Evolutionary conservation across 2,888 invertebrate species (phyloP), one percentile per base, ranked within the genome.

Genomic region (Scaptomyza tumidula): DNA sequence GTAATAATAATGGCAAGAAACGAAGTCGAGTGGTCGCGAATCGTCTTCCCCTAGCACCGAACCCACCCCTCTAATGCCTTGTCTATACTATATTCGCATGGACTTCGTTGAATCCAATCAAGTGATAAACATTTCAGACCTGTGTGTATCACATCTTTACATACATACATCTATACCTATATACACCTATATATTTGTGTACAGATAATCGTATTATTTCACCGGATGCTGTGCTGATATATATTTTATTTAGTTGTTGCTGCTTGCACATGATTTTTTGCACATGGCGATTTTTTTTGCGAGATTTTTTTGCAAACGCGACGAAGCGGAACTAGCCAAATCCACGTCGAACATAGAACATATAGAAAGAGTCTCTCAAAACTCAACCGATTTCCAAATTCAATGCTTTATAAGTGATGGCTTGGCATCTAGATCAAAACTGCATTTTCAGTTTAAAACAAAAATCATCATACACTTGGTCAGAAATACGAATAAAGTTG

Each of bases 1-100:
- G 71, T n/a, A 37, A n/a, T n/a, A 46, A 19, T 29, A 76, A 45
- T 19, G n/a, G 6, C 1, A 37, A 37, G 37, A n/a, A 37, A n/a
- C n/a, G n/a, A 37, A 37, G 31, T 77, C 73, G 45, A 77, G 73
- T 73, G 64, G 39, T 19, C 27, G 54, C 64, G 62, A 44, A 49
- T 37, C 49, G 19, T 19, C 19, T 19, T 19, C 19, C 19, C 19
- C 19, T n/a, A n/a, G n/a, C n/a, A n/a, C n/a, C n/a, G n/a, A n/a
- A n/a, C n/a, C 19, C 2, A 19, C 19, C 19, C 31, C 9, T 11
- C 24, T 37, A 14, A 24, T 14, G 35, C 37, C 50, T n/a, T 24
- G 35, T 50, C 33, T 10, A 10, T n/a, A 35, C 1, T 10, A 14
- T 41, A 41, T 41, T 14, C 16, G 19, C 33, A 24, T 6, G 1